These are phyloP conservation scores for Noctua comes DNA, from an alignment of 2,888 invertebrate genomes.

Conservation along the genomic window DNA sequence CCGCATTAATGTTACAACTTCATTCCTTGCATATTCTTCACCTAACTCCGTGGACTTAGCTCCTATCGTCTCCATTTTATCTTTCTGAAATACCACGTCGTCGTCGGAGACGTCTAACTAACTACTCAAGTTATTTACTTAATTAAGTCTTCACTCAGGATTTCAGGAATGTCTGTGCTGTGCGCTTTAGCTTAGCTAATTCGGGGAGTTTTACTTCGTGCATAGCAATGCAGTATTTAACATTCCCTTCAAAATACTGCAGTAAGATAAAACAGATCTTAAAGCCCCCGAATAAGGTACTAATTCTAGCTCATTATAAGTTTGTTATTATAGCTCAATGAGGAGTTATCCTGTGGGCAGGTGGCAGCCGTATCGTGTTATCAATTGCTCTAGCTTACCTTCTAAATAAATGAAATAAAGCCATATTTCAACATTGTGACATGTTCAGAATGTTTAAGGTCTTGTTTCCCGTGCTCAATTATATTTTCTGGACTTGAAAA, in stretches of 20 bases:
- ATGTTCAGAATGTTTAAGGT: not conserved
- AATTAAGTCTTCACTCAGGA: constrained; percentile 34
- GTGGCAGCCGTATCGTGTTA: not conserved
- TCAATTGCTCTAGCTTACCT: not conserved
- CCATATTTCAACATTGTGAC: not conserved
- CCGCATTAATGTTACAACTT: not conserved
- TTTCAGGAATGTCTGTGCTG: constrained; percentile 17
- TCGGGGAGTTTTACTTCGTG: not conserved
- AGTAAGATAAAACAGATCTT: constrained; percentile 14
- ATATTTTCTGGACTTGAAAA: not conserved
- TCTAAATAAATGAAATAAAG: too few species aligned
- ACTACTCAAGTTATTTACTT: constrained; percentile 43
- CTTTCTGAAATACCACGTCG: constrained; percentile 16
- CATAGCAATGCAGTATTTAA: constrained; percentile 25
- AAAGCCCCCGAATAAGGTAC: not conserved
- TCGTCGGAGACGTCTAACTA: not conserved
- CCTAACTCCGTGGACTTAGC: not conserved
- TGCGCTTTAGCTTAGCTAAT: constrained; percentile 32
- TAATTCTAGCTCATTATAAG: not conserved
- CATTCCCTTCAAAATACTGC: constrained; percentile 10
- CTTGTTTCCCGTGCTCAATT: not conserved
- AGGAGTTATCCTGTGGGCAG: not conserved
- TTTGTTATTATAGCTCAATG: not conserved
- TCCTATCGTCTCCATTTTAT: constrained; percentile 5
- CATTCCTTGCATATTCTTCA: not conserved